Conservation (phyloP, 2,797 vertebrate species). For the Crenichthys baileyi region DNA sequence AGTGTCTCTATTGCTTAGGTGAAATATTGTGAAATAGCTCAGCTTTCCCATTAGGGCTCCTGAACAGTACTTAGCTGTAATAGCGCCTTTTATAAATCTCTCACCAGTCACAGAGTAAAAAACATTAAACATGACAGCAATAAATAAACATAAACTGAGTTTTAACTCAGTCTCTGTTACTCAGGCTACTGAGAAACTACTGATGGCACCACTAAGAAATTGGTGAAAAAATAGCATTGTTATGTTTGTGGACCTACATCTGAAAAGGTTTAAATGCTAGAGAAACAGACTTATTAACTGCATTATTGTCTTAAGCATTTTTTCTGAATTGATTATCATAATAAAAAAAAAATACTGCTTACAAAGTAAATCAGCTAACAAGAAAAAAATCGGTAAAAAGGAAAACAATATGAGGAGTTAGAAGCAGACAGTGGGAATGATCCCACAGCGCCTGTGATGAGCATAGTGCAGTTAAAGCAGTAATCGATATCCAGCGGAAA, state of each 20-base stretch:
- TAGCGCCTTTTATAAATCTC: constrained; percentile 39
- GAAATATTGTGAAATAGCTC: constrained; percentile 31
- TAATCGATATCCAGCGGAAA: constrained; percentile 68
- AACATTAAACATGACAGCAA: constrained; percentile 42
- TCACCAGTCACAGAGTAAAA: constrained; percentile 43
- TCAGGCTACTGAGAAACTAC: constrained; percentile 50
- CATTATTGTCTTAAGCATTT: not conserved
- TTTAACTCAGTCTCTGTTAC: constrained; percentile 40
- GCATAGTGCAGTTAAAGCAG: constrained; percentile 60
- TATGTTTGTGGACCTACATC: constrained; percentile 43
- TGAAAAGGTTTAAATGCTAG: constrained; percentile 4
- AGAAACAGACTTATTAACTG: not conserved
- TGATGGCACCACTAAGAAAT: constrained; percentile 50
- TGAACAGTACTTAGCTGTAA: constrained; percentile 24
- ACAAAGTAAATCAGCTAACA: constrained; percentile 30
- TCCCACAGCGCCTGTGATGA: constrained; percentile 50
- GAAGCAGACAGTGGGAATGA: constrained; percentile 25
- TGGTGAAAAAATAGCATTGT: constrained; percentile 46
- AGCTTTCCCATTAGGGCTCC: constrained; percentile 16
- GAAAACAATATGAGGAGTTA: constrained; percentile 16
- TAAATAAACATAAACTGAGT: constrained; percentile 44
- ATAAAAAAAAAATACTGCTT: not conserved
- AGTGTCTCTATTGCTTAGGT: constrained; percentile 14
- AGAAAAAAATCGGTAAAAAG: constrained; percentile 18
- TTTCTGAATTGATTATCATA: constrained; percentile 4